Evolutionary conservation across 2,113 vertebrate genomes (phyloP).

Genomic region (Myotis lucifugus): DNA sequence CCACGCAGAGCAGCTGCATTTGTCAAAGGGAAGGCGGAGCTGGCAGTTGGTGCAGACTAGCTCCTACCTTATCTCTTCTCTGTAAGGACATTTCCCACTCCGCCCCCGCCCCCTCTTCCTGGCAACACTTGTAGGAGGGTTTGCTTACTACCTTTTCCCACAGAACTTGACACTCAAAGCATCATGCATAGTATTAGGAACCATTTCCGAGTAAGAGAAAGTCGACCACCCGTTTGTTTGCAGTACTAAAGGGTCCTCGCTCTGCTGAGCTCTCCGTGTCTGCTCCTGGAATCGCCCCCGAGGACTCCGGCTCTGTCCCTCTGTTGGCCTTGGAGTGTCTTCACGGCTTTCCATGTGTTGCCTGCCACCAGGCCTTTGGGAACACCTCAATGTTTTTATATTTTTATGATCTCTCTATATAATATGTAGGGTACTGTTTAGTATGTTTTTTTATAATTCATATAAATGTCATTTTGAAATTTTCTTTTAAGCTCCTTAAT

Average conservation of each 20-base stretch:
- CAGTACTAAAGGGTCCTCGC: not conserved
- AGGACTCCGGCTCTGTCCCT: not conserved
- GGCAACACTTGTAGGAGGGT: not conserved
- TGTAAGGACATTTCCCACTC: not conserved
- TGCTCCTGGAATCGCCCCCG: not conserved
- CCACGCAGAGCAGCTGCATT: not conserved
- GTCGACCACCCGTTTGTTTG: not conserved
- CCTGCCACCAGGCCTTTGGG: slow-evolving; percentile 31
- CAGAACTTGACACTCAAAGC: not conserved
- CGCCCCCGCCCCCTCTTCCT: not conserved
- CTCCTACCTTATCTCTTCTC: not conserved
- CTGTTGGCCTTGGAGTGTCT: not conserved
- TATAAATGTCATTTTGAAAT: not conserved
- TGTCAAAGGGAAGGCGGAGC: not conserved
- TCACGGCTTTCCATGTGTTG: not conserved
- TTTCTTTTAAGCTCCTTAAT: not conserved
- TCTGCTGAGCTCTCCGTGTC: not conserved
- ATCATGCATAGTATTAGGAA: not conserved
- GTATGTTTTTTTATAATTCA: not conserved
- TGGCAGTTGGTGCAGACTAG: not conserved
- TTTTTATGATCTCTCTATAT: not conserved
- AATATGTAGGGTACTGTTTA: not conserved
- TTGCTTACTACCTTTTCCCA: not conserved
- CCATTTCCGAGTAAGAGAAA: not conserved
- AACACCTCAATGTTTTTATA: not conserved